Evolutionary conservation across 2,113 vertebrate species (phyloP).

Genomic region (Numida meleagris): DNA sequence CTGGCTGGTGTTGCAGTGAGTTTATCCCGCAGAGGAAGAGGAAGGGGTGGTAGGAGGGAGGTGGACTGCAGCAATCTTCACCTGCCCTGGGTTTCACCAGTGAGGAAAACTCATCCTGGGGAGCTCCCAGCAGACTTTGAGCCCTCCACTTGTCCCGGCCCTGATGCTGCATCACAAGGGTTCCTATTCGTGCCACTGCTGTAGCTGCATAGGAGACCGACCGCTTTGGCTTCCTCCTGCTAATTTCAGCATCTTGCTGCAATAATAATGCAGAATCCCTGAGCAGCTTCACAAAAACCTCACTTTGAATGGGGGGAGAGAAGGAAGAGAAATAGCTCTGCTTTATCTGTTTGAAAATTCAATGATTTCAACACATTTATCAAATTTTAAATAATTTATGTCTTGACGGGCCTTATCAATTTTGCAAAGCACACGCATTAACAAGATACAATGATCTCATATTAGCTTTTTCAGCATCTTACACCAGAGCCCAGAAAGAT

Average conservation of each 20-base stretch:
- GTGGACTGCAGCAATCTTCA: not conserved
- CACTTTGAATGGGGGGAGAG: not conserved
- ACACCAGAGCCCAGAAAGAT: conserved; percentile 71
- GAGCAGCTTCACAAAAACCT: conserved; percentile 16
- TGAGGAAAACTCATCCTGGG: not conserved
- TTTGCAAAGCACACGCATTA: conserved; percentile 77
- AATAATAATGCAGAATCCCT: not conserved
- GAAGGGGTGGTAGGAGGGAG: not conserved
- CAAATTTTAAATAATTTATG: conserved; percentile 81
- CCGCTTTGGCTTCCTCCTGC: not conserved
- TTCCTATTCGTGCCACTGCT: rapidly evolving
- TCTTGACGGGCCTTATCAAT: conserved; percentile 78
- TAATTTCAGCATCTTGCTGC: not conserved
- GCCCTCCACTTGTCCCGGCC: not conserved
- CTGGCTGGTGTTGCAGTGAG: not conserved
- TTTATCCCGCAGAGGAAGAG: not conserved
- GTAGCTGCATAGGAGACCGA: not conserved
- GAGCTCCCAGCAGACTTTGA: not conserved
- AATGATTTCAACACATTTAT: conserved; percentile 78
- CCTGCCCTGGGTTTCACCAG: not conserved
- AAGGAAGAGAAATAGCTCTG: conserved; percentile 60
- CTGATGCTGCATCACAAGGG: not conserved
- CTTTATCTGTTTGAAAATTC: conserved; percentile 75
- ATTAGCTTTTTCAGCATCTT: conserved; percentile 78
- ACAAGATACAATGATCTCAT: conserved; percentile 76